A percentile compares a stretch with the other conserved stretches of the same genome.
These are phyloP conservation scores for Psilopsiagon aurifrons DNA, from an alignment of 2,113 vertebrate genomes.

Conservation along the genomic window DNA sequence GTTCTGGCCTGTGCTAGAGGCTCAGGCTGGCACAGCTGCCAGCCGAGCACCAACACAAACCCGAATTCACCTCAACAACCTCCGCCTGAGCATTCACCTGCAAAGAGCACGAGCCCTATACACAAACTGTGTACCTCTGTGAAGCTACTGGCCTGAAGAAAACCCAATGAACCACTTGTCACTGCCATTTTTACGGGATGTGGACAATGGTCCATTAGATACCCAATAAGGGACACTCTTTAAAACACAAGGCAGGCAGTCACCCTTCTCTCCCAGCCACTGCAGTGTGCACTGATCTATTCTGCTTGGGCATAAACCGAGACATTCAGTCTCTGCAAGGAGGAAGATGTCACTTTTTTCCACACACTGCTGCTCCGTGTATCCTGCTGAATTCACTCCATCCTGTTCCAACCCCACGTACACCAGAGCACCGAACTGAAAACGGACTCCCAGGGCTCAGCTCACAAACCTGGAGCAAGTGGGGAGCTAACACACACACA, in stretches of 20 bases:
- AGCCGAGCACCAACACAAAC: background rate
- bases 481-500: background rate
- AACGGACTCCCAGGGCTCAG: background rate
- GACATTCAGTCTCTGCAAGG: background rate
- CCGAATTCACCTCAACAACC: background rate
- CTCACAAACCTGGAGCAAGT: background rate
- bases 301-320: background rate
- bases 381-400: background rate
- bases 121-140: accelerated
- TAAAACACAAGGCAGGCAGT: background rate
- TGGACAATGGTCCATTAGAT: background rate
- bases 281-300: background rate
- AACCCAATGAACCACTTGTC: background rate
- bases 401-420: accelerated
- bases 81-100: background rate
- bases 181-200: background rate
- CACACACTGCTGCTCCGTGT: background rate
- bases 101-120: accelerated
- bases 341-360: background rate
- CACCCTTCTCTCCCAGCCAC: background rate
- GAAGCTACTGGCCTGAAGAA: background rate
- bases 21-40: background rate
- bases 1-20: background rate
- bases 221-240: background rate
- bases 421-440: background rate